These are phyloP conservation scores for Rhynchotus rufescens DNA, from an alignment of 2,797 vertebrate species.

Conservation along the genomic window DNA sequence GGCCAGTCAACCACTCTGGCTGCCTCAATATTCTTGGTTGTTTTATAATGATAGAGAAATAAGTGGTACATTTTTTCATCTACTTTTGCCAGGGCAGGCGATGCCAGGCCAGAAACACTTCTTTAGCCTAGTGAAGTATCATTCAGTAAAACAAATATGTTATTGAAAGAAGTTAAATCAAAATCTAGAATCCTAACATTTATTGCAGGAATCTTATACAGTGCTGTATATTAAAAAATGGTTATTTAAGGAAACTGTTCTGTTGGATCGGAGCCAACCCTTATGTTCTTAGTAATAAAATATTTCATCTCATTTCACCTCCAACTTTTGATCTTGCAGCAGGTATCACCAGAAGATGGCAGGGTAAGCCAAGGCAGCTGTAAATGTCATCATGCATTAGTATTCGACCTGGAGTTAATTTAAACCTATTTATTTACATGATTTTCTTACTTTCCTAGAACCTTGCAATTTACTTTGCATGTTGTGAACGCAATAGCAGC, in stretches of 20 bases:
- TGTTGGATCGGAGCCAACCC: conserved; percentile 39
- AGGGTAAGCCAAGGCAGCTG: conserved; percentile 75
- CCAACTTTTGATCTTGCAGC: conserved; percentile 64
- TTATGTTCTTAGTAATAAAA: conserved; percentile 55
- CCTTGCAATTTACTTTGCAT: conserved; percentile 45
- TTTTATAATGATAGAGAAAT: conserved; percentile 12
- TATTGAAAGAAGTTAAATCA: conserved; percentile 25
- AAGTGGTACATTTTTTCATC: not conserved
- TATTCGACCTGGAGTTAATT: conserved; percentile 52
- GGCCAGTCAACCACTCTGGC: not conserved
- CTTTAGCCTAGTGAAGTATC: not conserved
- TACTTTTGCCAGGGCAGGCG: not conserved
- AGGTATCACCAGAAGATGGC: conserved; percentile 77
- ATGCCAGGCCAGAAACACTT: not conserved
- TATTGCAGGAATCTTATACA: conserved; percentile 8
- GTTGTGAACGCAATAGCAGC: not conserved
- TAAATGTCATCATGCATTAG: conserved; percentile 61
- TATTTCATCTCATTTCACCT: conserved; percentile 63
- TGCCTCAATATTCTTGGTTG: not conserved
- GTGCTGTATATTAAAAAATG: conserved; percentile 37
- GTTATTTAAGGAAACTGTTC: conserved; percentile 48
- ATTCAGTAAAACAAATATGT: conserved; percentile 7
- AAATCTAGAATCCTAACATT: conserved; percentile 24
- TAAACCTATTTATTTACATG: conserved; percentile 55
- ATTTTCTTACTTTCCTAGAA: conserved; percentile 48